A percentile compares a stretch with the other conserved stretches of the same genome.
Conservation (phyloP, 2,797 vertebrate genomes). For the Lacerta agilis region DNA sequence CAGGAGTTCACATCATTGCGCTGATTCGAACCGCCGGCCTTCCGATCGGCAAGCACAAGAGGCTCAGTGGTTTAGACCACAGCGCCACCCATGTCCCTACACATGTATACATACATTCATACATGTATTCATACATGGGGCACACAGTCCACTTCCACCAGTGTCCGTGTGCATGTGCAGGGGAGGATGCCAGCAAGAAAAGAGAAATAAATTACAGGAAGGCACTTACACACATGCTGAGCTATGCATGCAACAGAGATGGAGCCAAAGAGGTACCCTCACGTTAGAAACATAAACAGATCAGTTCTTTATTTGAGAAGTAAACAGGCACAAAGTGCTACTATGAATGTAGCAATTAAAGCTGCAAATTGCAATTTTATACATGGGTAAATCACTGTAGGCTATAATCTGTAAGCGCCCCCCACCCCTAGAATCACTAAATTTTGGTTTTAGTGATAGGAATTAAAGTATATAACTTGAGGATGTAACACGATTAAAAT, state of each 20-base stretch:
- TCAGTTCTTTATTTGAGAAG: not conserved
- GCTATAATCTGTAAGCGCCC: not conserved
- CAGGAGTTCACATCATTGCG: no score
- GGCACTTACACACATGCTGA: not conserved
- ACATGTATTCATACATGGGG: not conserved
- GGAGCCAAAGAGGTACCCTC: not conserved
- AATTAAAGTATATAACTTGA: conserved; percentile 20
- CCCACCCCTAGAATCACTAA: conserved; percentile 25
- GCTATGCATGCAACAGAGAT: not conserved
- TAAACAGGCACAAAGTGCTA: not conserved
- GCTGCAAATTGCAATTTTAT: not conserved
- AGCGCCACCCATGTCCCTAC: no score
- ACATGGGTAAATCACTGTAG: not conserved
- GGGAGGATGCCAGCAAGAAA: not conserved
- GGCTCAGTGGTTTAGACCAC: no score
- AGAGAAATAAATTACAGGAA: not conserved
- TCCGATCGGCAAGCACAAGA: no score
- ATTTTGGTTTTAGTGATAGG: conserved; percentile 33
- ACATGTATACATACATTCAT: no score
- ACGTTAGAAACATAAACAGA: not conserved
- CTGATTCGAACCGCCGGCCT: no score
- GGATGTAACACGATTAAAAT: conserved; percentile 35
- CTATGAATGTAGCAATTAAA: conserved; percentile 12
- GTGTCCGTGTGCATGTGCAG: not conserved
- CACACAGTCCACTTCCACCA: not conserved